These are phyloP conservation scores for Cyrtorhinus lividipennis DNA, from an alignment of 1,140 invertebrate species.

Conservation along the genomic window DNA sequence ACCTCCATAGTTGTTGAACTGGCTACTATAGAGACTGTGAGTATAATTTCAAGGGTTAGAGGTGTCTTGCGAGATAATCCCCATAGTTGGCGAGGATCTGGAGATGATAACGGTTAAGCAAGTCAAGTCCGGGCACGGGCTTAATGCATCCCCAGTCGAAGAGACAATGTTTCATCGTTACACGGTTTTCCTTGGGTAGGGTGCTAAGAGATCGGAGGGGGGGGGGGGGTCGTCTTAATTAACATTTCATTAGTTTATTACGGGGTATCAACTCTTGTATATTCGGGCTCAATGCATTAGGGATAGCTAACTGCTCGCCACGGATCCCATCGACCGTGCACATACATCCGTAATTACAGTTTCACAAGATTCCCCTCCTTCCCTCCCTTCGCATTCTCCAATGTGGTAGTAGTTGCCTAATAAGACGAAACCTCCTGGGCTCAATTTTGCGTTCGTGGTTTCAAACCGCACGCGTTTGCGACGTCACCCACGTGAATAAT, in stretches of 20 bases:
- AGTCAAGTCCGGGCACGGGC: not conserved
- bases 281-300: not conserved
- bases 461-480: not conserved
- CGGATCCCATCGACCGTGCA: no score
- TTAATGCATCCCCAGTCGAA: not conserved
- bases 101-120: not conserved
- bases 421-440: not conserved
- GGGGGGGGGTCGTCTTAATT: not conserved
- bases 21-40: no score
- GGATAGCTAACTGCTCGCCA: not conserved
- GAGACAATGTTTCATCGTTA: not conserved
- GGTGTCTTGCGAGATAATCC: not conserved
- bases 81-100: not conserved
- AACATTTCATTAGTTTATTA: not conserved
- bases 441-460: not conserved
- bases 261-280: not conserved
- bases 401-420: not conserved
- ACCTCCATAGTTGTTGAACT: no score
- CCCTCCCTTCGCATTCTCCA: no score
- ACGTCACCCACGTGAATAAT: not conserved
- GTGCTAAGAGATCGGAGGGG: no score
- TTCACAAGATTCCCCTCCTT: not conserved
- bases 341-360: not conserved
- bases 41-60: not conserved
- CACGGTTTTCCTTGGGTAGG: no score